These are phyloP conservation scores for Percopsis transmontana DNA, from an alignment of 2,113 vertebrate genomes.

Conservation along the genomic window DNA sequence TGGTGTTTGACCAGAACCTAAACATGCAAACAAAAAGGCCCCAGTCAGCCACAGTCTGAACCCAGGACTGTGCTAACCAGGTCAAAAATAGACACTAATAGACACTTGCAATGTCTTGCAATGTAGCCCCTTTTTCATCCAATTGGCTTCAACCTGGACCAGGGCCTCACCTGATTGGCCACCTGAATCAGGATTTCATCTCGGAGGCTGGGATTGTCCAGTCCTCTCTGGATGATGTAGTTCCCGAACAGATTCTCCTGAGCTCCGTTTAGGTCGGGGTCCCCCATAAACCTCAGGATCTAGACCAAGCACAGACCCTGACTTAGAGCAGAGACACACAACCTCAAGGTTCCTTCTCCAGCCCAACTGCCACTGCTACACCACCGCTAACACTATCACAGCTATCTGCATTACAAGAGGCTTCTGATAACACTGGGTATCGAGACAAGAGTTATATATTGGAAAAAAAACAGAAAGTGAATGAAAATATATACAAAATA, in stretches of 20 bases:
- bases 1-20: too few relatives aligned
- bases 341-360: not conserved
- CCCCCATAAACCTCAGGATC: slow-evolving; percentile 96
- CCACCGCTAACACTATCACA: too few relatives aligned
- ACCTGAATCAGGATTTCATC: slow-evolving; percentile 93
- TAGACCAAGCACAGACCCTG: slow-evolving; percentile 44
- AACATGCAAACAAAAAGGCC: too few relatives aligned
- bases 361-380: not conserved
- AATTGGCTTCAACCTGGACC: not conserved
- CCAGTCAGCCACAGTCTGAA: too few relatives aligned
- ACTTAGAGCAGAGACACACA: slow-evolving; percentile 1
- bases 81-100: too few relatives aligned
- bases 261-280: slow-evolving; percentile 84
- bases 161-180: slow-evolving; percentile 91
- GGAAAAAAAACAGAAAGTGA: too few relatives aligned
- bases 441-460: too few relatives aligned
- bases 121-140: not conserved
- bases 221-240: slow-evolving; percentile 92
- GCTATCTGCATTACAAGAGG: not conserved
- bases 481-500: too few relatives aligned
- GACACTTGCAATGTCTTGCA: too few relatives aligned
- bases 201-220: slow-evolving; percentile 80
- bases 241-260: slow-evolving; percentile 93
- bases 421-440: not conserved
- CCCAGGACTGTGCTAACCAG: too few relatives aligned